phyloP scores from a whole-genome alignment of 2,797 vertebrate genomes.

The Remorina albescens region DNA sequence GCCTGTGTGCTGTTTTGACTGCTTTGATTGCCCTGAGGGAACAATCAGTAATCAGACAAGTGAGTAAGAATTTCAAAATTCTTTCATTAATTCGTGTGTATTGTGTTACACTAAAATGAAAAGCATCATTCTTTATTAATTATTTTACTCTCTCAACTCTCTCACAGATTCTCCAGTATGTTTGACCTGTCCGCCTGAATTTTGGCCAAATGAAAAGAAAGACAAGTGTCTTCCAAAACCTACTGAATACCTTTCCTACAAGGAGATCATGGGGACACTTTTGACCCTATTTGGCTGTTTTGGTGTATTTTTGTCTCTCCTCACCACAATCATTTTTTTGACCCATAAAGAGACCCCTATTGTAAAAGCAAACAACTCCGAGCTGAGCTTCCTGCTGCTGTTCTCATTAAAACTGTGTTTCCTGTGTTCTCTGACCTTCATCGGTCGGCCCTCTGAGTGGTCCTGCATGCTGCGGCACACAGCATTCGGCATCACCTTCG shows the following conservation, averaged over 20 bases:
- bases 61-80: constrained; percentile 39
- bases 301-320: constrained; percentile 70
- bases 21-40: constrained; percentile 76
- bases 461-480: constrained; percentile 86
- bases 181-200: constrained; percentile 66
- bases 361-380: constrained; percentile 82
- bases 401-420: constrained; percentile 83
- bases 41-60: constrained; percentile 78
- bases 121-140: background rate
- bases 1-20: constrained; percentile 81
- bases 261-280: constrained; percentile 77
- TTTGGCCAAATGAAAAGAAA: constrained; percentile 76
- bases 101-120: background rate
- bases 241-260: constrained; percentile 78
- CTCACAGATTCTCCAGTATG: constrained; percentile 76
- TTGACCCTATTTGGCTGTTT: constrained; percentile 69
- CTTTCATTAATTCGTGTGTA: background rate
- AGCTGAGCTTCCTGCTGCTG: constrained; percentile 84
- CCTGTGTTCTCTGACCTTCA: constrained; percentile 83
- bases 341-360: constrained; percentile 82
- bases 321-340: constrained; percentile 68
- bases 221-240: constrained; percentile 73
- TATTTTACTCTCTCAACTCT: background rate
- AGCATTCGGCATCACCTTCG: constrained; percentile 83
- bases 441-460: constrained; percentile 81